phyloP scores from a whole-genome alignment of 1,140 invertebrate species.

The Elymnias hypermnestra region DNA sequence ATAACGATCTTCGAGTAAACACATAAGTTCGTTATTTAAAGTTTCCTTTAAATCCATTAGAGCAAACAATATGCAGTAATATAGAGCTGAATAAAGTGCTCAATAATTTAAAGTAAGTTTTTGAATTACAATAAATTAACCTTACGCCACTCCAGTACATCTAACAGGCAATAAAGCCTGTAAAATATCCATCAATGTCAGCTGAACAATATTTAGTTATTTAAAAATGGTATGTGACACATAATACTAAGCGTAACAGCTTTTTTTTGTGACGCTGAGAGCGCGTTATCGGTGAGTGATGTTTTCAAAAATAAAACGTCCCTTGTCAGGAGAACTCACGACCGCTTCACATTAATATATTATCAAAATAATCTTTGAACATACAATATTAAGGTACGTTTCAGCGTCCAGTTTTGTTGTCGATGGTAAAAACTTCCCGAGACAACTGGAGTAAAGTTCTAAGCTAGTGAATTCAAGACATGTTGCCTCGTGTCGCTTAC shows the following conservation, averaged over 20 bases:
- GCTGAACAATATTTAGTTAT: slow-evolving; percentile 62
- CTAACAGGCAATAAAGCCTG: slow-evolving; percentile 43
- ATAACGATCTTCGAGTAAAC: too few relatives aligned
- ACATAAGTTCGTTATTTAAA: too few relatives aligned
- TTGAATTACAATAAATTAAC: slow-evolving; percentile 32
- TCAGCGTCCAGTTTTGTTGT: too few relatives aligned
- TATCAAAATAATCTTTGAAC: slow-evolving; percentile 59
- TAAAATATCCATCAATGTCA: slow-evolving; percentile 43
- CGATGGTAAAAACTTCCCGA: too few relatives aligned
- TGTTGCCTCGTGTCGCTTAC: too few relatives aligned
- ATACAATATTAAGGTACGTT: slow-evolving; percentile 18
- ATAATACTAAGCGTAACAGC: slow-evolving; percentile 47
- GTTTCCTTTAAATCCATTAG: too few relatives aligned
- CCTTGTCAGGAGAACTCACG: slow-evolving; percentile 54
- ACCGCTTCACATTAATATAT: slow-evolving; percentile 66
- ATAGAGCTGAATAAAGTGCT: too few relatives aligned
- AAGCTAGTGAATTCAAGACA: too few relatives aligned
- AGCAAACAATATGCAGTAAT: too few relatives aligned
- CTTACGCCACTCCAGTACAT: slow-evolving; percentile 17
- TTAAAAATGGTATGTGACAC: slow-evolving; percentile 53
- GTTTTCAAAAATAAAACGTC: slow-evolving; percentile 73
- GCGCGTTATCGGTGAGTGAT: slow-evolving; percentile 68
- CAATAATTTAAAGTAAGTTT: too few relatives aligned
- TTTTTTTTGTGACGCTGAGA: slow-evolving; percentile 57
- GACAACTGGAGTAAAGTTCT: too few relatives aligned